Evolutionary conservation across 2,888 invertebrate species (phyloP).

Genomic region (Pocota personata): DNA sequence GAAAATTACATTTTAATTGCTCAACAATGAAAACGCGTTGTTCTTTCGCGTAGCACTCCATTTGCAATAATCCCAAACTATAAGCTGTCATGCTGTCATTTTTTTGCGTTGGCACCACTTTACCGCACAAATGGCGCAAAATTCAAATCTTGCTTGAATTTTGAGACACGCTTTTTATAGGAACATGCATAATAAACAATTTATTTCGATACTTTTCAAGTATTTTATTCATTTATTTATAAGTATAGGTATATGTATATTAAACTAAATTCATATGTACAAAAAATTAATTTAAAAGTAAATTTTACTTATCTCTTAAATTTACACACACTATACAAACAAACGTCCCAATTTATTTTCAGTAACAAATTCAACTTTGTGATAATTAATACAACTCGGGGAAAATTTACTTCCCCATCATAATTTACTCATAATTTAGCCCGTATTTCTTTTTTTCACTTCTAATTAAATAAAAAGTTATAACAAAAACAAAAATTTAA

Average conservation of each 20-base stretch:
- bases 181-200: not conserved
- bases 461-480: conserved; percentile 67
- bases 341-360: conserved; percentile 20
- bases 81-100: no score
- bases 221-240: conserved; percentile 52
- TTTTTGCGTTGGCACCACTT: no score
- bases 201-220: conserved; percentile 6
- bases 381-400: conserved; percentile 28
- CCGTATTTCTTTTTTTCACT: conserved; percentile 9
- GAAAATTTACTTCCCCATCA: not conserved
- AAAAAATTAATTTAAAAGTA: conserved; percentile 54
- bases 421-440: conserved; percentile 42
- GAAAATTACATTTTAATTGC: no score
- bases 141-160: no score
- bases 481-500: conserved; percentile 64
- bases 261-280: conserved; percentile 67
- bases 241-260: conserved; percentile 27
- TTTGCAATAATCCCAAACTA: no score
- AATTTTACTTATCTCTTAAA: conserved; percentile 64
- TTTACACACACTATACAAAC: conserved; percentile 33
- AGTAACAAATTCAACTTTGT: conserved; percentile 40
- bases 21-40: no score
- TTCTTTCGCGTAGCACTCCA: no score
- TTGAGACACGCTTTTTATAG: not conserved
- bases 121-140: no score